Base-by-base conservation (phyloP, 1,140 invertebrate species). In the Hypsibius dujardini region DNA sequence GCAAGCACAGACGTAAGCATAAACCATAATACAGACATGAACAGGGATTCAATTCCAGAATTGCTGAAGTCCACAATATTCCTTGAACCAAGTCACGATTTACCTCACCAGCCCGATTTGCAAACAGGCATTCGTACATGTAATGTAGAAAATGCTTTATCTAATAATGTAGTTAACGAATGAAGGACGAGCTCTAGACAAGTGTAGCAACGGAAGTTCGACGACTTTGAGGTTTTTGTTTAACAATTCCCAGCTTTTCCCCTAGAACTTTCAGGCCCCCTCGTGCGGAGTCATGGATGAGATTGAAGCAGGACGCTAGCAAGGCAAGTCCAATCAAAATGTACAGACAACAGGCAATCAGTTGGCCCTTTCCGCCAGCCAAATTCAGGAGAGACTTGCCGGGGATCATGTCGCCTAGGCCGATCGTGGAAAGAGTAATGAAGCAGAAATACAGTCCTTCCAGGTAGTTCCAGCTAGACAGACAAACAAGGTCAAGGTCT, bases 221-320 rank as follows among this genome's bases (percentile, higher is more conserved):
- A 3, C 62, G 62, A 67, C 62, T 67, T 12, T 3, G 62, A 3
- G 62, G 62, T 67, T 67, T 67, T 42, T 67, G 12, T 42, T 67
- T 67, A 45, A 67, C 62, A 12, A 67, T 15, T 67, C 62, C 62
- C 12, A 67, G 12, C 62, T 67, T 67, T 42, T 67, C 42, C 12
- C 62, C 62, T 12, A 67, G 3, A 67, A 12, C 42, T 42, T 42
- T 12, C 3, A 67, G 42, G 12, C 62, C 62, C 12, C 42, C 42
- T 45, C 62, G 12, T 7, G 62, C 62, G 12, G 62, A 67, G 45
- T 93, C 90, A 79, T 95, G 90, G 72, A 95, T 85, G 47, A 95
- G 82, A 78, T 88, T 91, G 76, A 92, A 94, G 71, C 90, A 89
- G 90, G 92, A 94, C 1, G 91, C 90, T 74, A 95, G 86, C 46